A percentile compares a stretch with the other conserved stretches of the same genome.
These are phyloP conservation scores for Numida meleagris DNA, from an alignment of 2,113 vertebrate genomes.

Conservation along the genomic window DNA sequence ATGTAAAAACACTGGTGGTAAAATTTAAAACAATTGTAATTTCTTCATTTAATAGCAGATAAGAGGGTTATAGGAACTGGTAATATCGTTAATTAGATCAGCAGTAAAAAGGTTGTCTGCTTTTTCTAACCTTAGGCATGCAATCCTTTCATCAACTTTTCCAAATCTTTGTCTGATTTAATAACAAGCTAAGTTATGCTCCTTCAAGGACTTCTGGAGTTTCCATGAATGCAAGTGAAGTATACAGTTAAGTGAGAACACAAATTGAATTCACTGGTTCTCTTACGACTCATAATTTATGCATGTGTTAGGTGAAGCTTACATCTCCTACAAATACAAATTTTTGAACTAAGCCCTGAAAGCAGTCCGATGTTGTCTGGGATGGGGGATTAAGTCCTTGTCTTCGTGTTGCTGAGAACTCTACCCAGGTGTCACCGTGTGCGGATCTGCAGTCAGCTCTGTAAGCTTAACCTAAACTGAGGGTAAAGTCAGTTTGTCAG, in stretches of 20 bases:
- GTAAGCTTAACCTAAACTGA: neutral
- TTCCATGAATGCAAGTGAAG: neutral
- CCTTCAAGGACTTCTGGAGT: neutral
- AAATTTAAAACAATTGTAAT: neutral
- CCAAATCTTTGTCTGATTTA: constrained; percentile 21
- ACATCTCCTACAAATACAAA: neutral
- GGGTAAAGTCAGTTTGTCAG: neutral
- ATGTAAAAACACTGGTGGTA: constrained; percentile 40
- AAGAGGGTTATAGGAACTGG: neutral
- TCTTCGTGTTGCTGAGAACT: neutral
- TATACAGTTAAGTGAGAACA: neutral
- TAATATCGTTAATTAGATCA: constrained; percentile 25
- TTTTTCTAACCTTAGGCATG: constrained; percentile 1
- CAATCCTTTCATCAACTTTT: constrained; percentile 12
- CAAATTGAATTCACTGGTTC: neutral
- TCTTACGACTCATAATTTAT: neutral
- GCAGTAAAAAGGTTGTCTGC: constrained; percentile 30
- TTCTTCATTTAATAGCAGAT: constrained; percentile 13
- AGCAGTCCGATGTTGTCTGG: neutral
- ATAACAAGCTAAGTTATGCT: constrained; percentile 7
- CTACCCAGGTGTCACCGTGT: neutral
- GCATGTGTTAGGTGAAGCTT: neutral
- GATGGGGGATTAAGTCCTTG: neutral
- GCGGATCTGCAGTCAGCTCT: neutral
- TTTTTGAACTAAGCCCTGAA: neutral